Percentiles rank a stretch among this genome's conserved stretches.
phyloP scores from a whole-genome alignment of 2,797 vertebrate species.

The Molossus molossus region DNA sequence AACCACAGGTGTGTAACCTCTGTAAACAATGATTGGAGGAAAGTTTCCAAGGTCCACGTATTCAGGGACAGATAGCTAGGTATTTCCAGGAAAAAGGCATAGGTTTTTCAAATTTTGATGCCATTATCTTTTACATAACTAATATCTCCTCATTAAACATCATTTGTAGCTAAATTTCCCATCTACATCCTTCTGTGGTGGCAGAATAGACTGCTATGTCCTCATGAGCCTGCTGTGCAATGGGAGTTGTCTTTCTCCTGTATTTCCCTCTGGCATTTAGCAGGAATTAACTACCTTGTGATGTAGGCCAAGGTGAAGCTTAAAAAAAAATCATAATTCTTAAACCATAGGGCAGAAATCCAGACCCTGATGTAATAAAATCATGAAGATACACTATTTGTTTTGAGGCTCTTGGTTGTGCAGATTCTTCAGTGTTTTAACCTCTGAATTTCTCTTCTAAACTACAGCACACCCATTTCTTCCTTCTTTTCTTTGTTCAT shows the following conservation, averaged over 20 bases:
- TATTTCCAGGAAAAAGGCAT: neutral
- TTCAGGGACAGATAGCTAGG: neutral
- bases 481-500: neutral
- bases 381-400: neutral
- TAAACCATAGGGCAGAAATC: neutral
- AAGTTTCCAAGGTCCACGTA: neutral
- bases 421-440: neutral
- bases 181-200: neutral
- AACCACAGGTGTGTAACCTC: neutral
- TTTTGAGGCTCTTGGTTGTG: neutral
- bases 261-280: neutral
- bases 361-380: neutral
- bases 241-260: neutral
- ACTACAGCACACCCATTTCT: neutral
- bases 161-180: constrained; percentile 23
- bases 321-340: neutral
- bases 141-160: neutral
- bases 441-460: neutral
- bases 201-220: neutral
- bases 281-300: neutral
- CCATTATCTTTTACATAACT: constrained; percentile 21
- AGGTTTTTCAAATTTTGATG: neutral
- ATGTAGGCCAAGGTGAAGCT: neutral
- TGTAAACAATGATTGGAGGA: neutral
- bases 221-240: neutral